Evolutionary conservation across 2,113 vertebrate species (phyloP).

Genomic region (Microtus oregoni): DNA sequence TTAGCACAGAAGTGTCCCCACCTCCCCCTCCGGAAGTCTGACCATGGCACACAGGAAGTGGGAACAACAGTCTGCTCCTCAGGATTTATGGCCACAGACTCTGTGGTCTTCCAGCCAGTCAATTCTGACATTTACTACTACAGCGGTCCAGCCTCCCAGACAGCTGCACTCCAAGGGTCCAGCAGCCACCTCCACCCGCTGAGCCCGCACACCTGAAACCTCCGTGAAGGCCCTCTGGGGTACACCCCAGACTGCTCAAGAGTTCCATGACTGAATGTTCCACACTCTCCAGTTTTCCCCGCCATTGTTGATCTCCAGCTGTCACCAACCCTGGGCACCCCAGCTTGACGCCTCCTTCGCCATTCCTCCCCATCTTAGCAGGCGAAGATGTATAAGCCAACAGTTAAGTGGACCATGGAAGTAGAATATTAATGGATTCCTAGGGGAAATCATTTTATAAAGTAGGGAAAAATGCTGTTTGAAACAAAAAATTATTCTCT

Average conservation of each 20-base stretch:
- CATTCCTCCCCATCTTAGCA: background rate
- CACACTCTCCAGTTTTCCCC: background rate
- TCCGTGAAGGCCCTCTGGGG: background rate
- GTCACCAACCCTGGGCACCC: background rate
- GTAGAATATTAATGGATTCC: background rate
- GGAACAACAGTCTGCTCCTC: background rate
- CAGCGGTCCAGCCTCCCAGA: background rate
- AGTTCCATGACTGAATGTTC: background rate
- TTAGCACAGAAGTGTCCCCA: background rate
- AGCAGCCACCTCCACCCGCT: background rate
- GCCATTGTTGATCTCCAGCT: background rate
- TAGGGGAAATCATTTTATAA: background rate
- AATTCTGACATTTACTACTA: background rate
- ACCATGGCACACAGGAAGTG: rapidly evolving
- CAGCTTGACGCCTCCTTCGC: background rate
- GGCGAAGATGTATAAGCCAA: background rate
- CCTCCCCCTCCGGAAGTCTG: background rate
- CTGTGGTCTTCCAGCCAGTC: background rate
- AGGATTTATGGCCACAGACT: background rate
- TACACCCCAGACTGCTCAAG: background rate
- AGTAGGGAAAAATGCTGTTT: background rate
- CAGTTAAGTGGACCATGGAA: background rate
- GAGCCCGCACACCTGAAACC: background rate
- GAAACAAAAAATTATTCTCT: background rate
- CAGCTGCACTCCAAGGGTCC: background rate